Percentiles rank a stretch among this genome's conserved stretches.
phyloP scores from a whole-genome alignment of 2,113 vertebrate genomes.

The Vanacampus margaritifer region DNA sequence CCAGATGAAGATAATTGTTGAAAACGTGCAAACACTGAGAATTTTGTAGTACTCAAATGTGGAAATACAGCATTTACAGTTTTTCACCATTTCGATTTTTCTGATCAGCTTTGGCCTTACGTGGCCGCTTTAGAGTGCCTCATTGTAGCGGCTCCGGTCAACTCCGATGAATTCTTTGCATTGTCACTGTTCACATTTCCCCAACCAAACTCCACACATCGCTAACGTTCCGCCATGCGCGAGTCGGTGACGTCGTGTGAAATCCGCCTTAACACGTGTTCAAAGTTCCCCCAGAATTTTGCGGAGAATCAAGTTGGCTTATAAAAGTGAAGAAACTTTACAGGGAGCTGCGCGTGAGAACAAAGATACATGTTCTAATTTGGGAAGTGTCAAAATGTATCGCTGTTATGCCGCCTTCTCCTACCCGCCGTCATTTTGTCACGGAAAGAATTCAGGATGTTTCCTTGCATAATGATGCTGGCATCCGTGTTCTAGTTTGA shows the following conservation, averaged over 20 bases:
- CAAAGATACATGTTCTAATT: slow-evolving; percentile 10
- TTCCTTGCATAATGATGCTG: slow-evolving; percentile 38
- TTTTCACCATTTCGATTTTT: no score
- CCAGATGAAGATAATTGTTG: no score
- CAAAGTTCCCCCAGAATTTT: slow-evolving; percentile 37
- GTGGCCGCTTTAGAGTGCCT: no score
- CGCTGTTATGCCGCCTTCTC: slow-evolving; percentile 25
- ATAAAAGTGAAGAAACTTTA: slow-evolving; percentile 45
- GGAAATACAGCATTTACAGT: no score
- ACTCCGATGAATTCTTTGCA: no score
- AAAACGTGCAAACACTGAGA: no score
- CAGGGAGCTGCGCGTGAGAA: slow-evolving; percentile 29
- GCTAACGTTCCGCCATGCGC: not conserved
- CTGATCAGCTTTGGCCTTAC: no score
- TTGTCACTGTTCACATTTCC: not conserved
- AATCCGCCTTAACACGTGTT: slow-evolving; percentile 32
- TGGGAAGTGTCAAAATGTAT: slow-evolving; percentile 22
- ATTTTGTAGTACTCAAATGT: no score
- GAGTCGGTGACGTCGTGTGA: slow-evolving; percentile 5
- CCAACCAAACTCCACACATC: slow-evolving; percentile 3
- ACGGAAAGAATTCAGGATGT: slow-evolving; percentile 25
- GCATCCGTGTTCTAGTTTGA: slow-evolving; percentile 23
- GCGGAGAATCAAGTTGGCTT: slow-evolving; percentile 40
- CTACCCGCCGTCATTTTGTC: slow-evolving; percentile 25
- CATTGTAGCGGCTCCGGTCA: no score